Conservation (phyloP, 37 sponge, comb jelly and placozoan genomes). For the Dysidea cf. avara region DNA sequence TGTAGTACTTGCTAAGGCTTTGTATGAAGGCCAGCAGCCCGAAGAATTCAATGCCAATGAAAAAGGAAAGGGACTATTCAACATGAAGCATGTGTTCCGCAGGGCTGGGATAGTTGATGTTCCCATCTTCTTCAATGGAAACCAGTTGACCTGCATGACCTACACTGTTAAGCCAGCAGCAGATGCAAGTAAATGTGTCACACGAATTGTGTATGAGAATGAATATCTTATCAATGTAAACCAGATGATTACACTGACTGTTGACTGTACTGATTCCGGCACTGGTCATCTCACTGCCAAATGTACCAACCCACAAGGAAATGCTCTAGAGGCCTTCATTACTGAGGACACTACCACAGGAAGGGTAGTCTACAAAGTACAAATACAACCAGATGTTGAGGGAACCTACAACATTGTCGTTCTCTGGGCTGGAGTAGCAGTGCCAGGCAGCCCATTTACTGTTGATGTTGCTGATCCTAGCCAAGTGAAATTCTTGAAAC, state of each 20-base stretch:
- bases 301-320: constrained; percentile 52
- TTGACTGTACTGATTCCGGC: constrained; percentile 77
- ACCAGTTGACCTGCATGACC: background rate
- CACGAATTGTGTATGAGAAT: constrained; percentile 36
- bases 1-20: background rate
- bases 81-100: too few species aligned
- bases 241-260: constrained; percentile 44
- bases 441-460: constrained; percentile 74
- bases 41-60: constrained; percentile 30
- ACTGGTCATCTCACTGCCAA: constrained; percentile 39
- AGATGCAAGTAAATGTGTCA: constrained; percentile 53
- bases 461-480: constrained; percentile 59
- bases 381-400: constrained; percentile 46
- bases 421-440: constrained; percentile 24
- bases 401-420: constrained; percentile 56
- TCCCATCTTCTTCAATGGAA: too few species aligned
- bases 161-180: constrained; percentile 55
- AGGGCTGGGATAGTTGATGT: too few species aligned
- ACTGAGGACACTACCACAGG: constrained; percentile 24
- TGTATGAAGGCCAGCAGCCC: constrained; percentile 4
- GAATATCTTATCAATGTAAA: constrained; percentile 3
- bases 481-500: too few species aligned
- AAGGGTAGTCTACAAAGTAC: constrained; percentile 36
- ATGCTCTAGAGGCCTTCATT: constrained; percentile 28
- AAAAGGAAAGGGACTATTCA: constrained; percentile 4